phyloP scores from a whole-genome alignment of 35 echinoderm and acorn worm genomes.

The Holothuria glaberrima region DNA sequence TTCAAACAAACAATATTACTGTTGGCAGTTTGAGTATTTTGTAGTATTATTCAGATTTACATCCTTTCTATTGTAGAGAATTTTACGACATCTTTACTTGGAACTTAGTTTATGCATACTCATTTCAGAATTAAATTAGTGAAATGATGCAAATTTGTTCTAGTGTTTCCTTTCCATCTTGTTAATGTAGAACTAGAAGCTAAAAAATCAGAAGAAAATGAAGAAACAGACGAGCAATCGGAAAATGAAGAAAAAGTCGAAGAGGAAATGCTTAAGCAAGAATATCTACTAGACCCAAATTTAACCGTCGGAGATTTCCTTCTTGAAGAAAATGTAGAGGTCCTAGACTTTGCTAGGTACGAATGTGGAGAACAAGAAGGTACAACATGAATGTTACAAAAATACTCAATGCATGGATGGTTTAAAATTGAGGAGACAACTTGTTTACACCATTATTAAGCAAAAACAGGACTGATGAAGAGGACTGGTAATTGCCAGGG shows the following conservation, averaged over 20 bases:
- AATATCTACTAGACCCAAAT: slow-evolving; percentile 87
- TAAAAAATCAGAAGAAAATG: neutral
- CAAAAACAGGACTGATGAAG: too few species aligned
- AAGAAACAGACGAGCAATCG: neutral
- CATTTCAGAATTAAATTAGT: neutral
- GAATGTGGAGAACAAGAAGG: slow-evolving; percentile 74
- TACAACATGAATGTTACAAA: too few species aligned
- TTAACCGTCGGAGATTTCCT: slow-evolving; percentile 88
- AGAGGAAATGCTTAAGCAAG: slow-evolving; percentile 91
- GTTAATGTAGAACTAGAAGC: slow-evolving; percentile 34
- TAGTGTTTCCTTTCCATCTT: neutral
- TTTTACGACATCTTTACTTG: neutral
- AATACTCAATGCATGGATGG: too few species aligned
- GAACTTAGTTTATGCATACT: neutral
- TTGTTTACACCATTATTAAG: too few species aligned
- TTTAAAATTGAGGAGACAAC: too few species aligned
- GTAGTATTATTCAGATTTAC: too few species aligned
- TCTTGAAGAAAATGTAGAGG: slow-evolving; percentile 74
- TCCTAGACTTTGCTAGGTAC: slow-evolving; percentile 92
- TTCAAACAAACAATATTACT: too few species aligned
- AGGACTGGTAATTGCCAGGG: too few species aligned
- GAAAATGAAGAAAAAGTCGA: slow-evolving; percentile 40
- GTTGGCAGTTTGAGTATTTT: too few species aligned
- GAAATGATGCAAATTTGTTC: too few species aligned
- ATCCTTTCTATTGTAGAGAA: neutral